Conservation (phyloP, 2,113 vertebrate genomes). For the Etheostoma spectabile region DNA sequence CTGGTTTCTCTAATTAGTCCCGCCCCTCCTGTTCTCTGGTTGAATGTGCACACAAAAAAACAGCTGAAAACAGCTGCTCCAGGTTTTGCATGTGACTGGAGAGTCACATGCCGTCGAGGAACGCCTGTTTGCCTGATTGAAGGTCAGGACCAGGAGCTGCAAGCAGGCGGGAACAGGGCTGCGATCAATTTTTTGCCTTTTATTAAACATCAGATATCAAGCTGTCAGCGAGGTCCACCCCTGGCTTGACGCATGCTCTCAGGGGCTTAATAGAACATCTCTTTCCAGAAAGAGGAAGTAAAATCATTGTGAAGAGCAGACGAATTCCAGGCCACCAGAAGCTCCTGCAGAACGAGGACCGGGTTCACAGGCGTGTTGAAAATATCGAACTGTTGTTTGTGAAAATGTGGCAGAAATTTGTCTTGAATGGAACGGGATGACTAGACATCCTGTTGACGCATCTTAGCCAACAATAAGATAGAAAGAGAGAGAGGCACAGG, state of each 20-base stretch:
- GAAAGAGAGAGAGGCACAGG: neutral
- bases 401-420: slow-evolving; percentile 8
- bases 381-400: neutral
- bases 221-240: slow-evolving; percentile 1
- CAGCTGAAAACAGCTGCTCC: slow-evolving; percentile 43
- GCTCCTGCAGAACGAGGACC: slow-evolving; percentile 1
- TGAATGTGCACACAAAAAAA: slow-evolving; percentile 30
- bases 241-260: slow-evolving; percentile 8
- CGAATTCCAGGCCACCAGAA: neutral
- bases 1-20: slow-evolving; percentile 64
- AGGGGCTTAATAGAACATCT: neutral
- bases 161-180: slow-evolving; percentile 3
- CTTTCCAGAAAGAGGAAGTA: neutral
- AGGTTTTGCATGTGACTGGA: neutral
- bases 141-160: slow-evolving; percentile 35
- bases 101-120: neutral
- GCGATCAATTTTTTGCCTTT: slow-evolving; percentile 18
- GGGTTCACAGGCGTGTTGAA: neutral
- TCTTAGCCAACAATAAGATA: neutral
- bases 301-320: slow-evolving; percentile 20
- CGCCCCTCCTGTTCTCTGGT: slow-evolving; percentile 19
- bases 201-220: slow-evolving; percentile 33
- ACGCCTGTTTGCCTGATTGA: neutral
- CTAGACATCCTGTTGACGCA: too few relatives aligned
- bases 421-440: neutral